These are phyloP conservation scores for Formica aserva DNA, from an alignment of 2,888 invertebrate genomes.

Conservation along the genomic window DNA sequence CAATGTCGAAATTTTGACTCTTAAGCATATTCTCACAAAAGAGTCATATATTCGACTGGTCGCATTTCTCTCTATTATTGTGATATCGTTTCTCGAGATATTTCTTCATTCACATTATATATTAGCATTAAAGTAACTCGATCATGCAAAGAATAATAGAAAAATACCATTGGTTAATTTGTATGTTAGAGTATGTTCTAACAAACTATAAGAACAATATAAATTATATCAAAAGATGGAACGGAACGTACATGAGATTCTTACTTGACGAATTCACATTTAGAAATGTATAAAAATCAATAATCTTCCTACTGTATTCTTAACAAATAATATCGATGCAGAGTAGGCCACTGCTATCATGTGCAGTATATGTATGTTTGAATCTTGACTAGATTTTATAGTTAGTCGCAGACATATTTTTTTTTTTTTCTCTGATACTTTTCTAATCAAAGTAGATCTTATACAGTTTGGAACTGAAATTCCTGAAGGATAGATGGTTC, in stretches of 20 bases:
- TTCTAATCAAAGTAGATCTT: neutral
- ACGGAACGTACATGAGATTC: neutral
- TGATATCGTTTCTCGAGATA: conserved; percentile 2
- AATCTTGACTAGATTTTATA: conserved; percentile 7
- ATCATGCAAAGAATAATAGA: conserved; percentile 3
- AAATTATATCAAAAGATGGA: conserved; percentile 26
- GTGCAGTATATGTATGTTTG: conserved; percentile 20
- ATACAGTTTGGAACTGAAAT: neutral
- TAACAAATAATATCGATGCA: conserved; percentile 35
- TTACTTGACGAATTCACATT: conserved; percentile 13
- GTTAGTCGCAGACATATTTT: neutral
- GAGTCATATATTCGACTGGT: neutral
- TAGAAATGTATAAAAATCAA: conserved; percentile 62
- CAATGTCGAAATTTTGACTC: conserved; percentile 56
- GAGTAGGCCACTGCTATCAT: conserved; percentile 63
- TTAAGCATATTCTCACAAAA: conserved; percentile 52
- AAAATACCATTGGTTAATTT: conserved; percentile 6
- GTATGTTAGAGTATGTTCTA: neutral
- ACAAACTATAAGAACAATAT: conserved; percentile 6
- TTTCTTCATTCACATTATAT: neutral
- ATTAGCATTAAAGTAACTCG: conserved; percentile 4
- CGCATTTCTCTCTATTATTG: conserved; percentile 6
- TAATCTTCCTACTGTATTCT: conserved; percentile 17
- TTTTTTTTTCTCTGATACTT: neutral
- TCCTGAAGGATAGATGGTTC: neutral